These are phyloP conservation scores for Dendronephthya gigantea DNA, from an alignment of 64 coral and sea anemone genomes.

Conservation along the genomic window DNA sequence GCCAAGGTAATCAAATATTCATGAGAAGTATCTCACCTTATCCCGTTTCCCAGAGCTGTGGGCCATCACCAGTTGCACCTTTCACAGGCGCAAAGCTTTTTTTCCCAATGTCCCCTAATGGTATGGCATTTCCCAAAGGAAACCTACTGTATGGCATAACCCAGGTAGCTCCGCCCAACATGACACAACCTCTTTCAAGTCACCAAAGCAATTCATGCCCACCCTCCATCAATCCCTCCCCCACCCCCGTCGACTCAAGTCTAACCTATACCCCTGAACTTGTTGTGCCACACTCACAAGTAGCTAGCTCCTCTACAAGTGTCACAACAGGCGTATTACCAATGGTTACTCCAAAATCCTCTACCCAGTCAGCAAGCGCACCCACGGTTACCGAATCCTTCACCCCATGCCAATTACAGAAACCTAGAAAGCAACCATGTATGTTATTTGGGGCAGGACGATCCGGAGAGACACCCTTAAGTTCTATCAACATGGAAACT, in stretches of 20 bases:
- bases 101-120: background rate
- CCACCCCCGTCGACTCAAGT: background rate
- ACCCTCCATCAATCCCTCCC: background rate
- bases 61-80: background rate
- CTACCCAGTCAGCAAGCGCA: background rate
- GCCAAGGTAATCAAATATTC: background rate
- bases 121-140: background rate
- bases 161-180: background rate
- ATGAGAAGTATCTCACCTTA: background rate
- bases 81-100: background rate
- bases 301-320: background rate
- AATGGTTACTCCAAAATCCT: background rate
- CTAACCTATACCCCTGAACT: background rate
- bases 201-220: conserved; percentile 1
- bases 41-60: background rate
- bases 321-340: background rate
- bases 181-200: background rate
- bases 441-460: background rate
- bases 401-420: background rate
- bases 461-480: background rate
- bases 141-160: background rate
- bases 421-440: background rate
- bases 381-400: background rate
- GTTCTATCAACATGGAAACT: background rate
- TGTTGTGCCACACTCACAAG: background rate